A percentile compares a stretch with the other conserved stretches of the same genome.
These are phyloP conservation scores for Macrotis lagotis DNA, from an alignment of 2,113 vertebrate genomes.

Conservation along the genomic window DNA sequence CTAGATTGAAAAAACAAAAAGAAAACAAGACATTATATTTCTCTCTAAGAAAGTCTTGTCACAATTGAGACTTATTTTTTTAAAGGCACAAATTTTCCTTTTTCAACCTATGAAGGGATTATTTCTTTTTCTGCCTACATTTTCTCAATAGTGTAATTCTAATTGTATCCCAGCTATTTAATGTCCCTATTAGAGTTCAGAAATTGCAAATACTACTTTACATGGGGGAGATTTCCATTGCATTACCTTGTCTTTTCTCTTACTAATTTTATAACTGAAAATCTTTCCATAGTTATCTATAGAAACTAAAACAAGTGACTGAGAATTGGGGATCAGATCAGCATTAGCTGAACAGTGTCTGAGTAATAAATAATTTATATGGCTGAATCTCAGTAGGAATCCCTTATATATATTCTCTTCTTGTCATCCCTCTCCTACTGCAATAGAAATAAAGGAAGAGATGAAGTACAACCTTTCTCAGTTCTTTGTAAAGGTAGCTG, in stretches of 20 bases:
- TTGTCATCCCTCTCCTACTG: slow-evolving; percentile 65
- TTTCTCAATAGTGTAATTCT: slow-evolving; percentile 69
- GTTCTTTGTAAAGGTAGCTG: slow-evolving; percentile 68
- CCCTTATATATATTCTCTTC: slow-evolving; percentile 69
- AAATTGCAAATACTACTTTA: slow-evolving; percentile 72
- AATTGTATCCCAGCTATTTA: slow-evolving; percentile 68
- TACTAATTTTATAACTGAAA: slow-evolving; percentile 69
- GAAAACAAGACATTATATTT: neutral
- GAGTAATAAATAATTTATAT: slow-evolving; percentile 83
- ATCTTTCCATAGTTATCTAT: slow-evolving; percentile 77
- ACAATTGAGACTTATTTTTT: neutral
- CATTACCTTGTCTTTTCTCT: slow-evolving; percentile 72
- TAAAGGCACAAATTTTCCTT: neutral
- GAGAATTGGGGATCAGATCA: slow-evolving; percentile 76
- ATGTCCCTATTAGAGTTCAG: slow-evolving; percentile 68
- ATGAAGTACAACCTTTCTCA: slow-evolving; percentile 64
- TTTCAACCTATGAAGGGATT: slow-evolving; percentile 40
- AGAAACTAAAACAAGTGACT: slow-evolving; percentile 80
- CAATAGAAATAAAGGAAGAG: slow-evolving; percentile 72
- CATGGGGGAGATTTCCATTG: slow-evolving; percentile 68
- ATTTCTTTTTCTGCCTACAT: slow-evolving; percentile 61
- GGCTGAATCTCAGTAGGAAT: slow-evolving; percentile 75
- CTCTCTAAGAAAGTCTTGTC: neutral
- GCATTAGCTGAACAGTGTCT: slow-evolving; percentile 77
- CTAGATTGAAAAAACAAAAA: slow-evolving; percentile 81